These are phyloP conservation scores for Pyrocoelia pectoralis DNA, from an alignment of 2,888 invertebrate genomes.

Conservation along the genomic window DNA sequence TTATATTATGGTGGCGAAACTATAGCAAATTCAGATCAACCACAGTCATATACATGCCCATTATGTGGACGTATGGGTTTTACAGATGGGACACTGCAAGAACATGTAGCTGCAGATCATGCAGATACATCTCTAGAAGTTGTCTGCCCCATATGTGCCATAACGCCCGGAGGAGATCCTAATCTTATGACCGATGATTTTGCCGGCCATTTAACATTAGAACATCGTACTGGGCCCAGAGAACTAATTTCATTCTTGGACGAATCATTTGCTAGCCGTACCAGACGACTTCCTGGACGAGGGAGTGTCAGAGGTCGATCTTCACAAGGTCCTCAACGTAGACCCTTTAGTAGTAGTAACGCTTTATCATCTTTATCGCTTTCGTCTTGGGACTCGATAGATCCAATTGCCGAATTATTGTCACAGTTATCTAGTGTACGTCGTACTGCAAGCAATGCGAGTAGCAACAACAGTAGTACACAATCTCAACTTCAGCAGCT, in stretches of 20 bases:
- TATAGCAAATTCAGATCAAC: slow-evolving; percentile 86
- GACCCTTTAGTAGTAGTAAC: slow-evolving; percentile 81
- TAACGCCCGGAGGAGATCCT: slow-evolving; percentile 86
- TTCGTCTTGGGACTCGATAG: slow-evolving; percentile 91
- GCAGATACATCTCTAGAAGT: slow-evolving; percentile 92
- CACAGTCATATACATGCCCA: slow-evolving; percentile 97
- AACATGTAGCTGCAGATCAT: slow-evolving; percentile 91
- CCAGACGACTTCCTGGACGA: slow-evolving; percentile 54
- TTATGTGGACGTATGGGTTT: slow-evolving; percentile 97
- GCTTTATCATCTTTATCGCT: slow-evolving; percentile 65
- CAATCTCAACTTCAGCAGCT: slow-evolving; percentile 90
- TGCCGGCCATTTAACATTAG: slow-evolving; percentile 92
- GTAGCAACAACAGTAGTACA: slow-evolving; percentile 60
- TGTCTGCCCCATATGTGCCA: slow-evolving; percentile 63
- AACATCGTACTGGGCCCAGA: slow-evolving; percentile 82
- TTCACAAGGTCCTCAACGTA: slow-evolving; percentile 70
- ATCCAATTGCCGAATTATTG: slow-evolving; percentile 94
- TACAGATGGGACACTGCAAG: slow-evolving; percentile 89
- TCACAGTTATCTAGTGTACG: slow-evolving; percentile 95
- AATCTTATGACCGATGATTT: slow-evolving; percentile 98
- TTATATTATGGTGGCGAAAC: slow-evolving; percentile 96
- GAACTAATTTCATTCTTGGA: slow-evolving; percentile 94
- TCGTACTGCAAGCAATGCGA: slow-evolving; percentile 67
- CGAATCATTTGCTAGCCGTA: slow-evolving; percentile 79
- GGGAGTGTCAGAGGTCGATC: slow-evolving; percentile 58